Base-by-base conservation (phyloP, 2,797 vertebrate species). In the Tarsius wallacei region DNA sequence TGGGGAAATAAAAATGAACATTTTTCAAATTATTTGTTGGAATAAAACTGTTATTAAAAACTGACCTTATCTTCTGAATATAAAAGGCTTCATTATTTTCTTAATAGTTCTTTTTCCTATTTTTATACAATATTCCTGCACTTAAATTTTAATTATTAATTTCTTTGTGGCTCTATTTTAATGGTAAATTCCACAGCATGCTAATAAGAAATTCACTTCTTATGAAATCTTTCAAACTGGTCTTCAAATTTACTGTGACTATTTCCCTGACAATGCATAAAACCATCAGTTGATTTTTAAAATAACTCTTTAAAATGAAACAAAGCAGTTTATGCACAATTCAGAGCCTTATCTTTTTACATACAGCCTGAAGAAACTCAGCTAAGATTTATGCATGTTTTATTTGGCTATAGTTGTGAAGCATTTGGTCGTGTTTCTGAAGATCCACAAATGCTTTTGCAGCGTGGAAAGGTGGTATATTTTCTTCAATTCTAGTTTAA, bases 381-480 rank as follows among this genome's bases (percentile, higher is more conserved):
- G 63, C 64, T 96, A 80, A 83, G 53, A 93, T 94, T 66, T 95
- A 93, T 96, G n/a, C 3, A 13, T 70, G 73, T 12, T 93, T 94
- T 97, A 68, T 95, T 97, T 96, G 15, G 71, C 97, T 97, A 70
- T 96, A 93, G 97, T 98, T 74, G 57, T 11, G 13, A 96, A 96
- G 33, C 17, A 83, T 84, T 42, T 95, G 47, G 47, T 88, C 16
- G 19, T 66, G 96, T 92, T 96, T 97, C 94, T 76, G 88, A 71
- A 96, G 28, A 76, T 97, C 63, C 89, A 95, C 90, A 96, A 80
- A 89, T 73, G 91, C 71, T 91, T 97, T 89, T 82, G 76, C 61
- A 87, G 31, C 13, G 61, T 31, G 96, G 81, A 51, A 51, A 97
- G 87, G 42, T 78, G 82, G 87, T 96, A 71, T 81, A 83, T 36